Evolutionary conservation across 2,797 vertebrate species (phyloP).

Genomic region (Micrastur ruficollis): DNA sequence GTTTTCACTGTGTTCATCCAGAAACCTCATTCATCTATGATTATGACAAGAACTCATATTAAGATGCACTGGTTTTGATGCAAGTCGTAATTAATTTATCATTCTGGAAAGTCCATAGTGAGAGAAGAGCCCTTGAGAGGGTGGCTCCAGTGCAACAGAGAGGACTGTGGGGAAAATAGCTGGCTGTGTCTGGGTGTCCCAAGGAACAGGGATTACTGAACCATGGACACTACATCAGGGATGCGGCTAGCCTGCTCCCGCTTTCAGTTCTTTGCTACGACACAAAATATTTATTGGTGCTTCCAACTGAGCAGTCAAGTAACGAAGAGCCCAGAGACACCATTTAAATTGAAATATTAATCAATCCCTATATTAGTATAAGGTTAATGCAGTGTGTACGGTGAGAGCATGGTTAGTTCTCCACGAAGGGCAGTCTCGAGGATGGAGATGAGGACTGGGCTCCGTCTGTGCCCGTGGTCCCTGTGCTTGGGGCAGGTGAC

Average conservation of each 20-base stretch:
- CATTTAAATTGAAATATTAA: not conserved
- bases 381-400: not conserved
- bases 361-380: fast-evolving
- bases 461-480: not conserved
- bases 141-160: not conserved
- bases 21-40: not conserved
- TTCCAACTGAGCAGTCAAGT: not conserved
- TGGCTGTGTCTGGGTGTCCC: not conserved
- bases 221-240: not conserved
- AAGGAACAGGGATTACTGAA: not conserved
- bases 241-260: not conserved
- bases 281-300: not conserved
- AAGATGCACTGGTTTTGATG: not conserved
- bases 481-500: fast-evolving
- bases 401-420: not conserved
- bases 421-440: fast-evolving
- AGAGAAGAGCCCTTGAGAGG: not conserved
- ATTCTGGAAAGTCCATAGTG: not conserved
- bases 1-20: not conserved
- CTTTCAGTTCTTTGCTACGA: not conserved
- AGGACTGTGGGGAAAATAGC: not conserved
- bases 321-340: not conserved
- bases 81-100: not conserved
- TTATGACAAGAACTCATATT: not conserved
- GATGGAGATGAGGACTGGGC: not conserved